These are phyloP conservation scores for Forbesichthys papilliferus DNA, from an alignment of 2,113 vertebrate species.

Conservation along the genomic window DNA sequence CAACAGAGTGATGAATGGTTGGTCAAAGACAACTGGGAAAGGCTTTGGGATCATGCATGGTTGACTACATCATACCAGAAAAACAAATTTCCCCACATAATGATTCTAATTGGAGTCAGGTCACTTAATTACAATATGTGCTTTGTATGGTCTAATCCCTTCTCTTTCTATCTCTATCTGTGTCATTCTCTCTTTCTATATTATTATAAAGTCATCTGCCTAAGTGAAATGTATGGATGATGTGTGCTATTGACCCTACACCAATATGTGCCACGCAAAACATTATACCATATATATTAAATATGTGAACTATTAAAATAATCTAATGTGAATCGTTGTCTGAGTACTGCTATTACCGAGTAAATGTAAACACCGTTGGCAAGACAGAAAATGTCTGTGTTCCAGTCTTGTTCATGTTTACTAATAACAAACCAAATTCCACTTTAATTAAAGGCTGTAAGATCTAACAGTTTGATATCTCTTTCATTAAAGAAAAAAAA, in stretches of 20 bases:
- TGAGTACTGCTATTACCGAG: background rate
- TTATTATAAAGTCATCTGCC: conserved; percentile 3
- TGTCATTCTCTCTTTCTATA: conserved; percentile 29
- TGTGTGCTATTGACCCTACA: background rate
- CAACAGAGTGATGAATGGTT: conserved; percentile 30
- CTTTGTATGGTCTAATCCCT: conserved; percentile 49
- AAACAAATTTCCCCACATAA: conserved; percentile 55
- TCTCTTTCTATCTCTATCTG: conserved; percentile 31
- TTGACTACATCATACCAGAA: conserved; percentile 47
- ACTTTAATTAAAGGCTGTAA: conserved; percentile 10
- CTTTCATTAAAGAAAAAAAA: background rate
- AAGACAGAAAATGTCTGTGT: conserved; percentile 4
- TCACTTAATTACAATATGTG: conserved; percentile 60
- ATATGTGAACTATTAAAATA: background rate
- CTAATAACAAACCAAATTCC: background rate
- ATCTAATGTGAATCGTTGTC: background rate
- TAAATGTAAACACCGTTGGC: background rate
- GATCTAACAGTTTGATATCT: background rate
- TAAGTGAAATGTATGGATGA: background rate
- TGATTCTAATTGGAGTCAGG: conserved; percentile 59
- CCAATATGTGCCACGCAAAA: background rate
- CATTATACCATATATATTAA: background rate
- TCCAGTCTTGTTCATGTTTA: conserved; percentile 10
- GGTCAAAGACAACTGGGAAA: conserved; percentile 49
- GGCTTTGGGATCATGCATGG: conserved; percentile 41